Percentiles rank a stretch among this genome's conserved stretches.
Evolutionary conservation across 2,888 invertebrate species (phyloP).

Genomic region (Orthonychiurus folsomi): DNA sequence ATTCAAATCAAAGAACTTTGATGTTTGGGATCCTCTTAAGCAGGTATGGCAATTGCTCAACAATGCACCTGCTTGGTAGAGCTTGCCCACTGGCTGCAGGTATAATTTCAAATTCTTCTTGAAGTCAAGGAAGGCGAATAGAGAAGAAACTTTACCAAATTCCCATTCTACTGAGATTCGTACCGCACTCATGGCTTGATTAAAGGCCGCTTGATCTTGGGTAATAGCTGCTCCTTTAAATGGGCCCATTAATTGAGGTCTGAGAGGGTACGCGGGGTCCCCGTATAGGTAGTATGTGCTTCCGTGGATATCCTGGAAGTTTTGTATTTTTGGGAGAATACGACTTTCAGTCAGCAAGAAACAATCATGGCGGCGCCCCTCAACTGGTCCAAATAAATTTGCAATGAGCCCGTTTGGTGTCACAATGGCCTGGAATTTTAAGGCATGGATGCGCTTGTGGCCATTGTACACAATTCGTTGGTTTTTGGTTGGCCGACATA

Average conservation of each 20-base stretch:
- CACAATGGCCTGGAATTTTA: slow-evolving; percentile 14
- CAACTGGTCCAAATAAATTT: slow-evolving; percentile 11
- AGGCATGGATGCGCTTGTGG: slow-evolving; percentile 12
- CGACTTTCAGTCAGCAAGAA: slow-evolving; percentile 8
- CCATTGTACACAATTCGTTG: slow-evolving; percentile 10
- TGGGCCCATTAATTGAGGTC: neutral
- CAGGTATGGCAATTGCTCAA: too few species aligned
- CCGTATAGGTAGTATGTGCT: neutral
- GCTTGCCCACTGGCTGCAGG: too few species aligned
- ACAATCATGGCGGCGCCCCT: slow-evolving; percentile 11
- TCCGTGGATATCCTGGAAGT: neutral
- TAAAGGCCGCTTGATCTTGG: neutral
- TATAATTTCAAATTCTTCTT: too few species aligned
- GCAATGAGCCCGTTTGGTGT: slow-evolving; percentile 14
- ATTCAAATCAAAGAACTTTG: too few species aligned
- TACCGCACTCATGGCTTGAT: slow-evolving; percentile 3
- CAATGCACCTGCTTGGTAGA: too few species aligned
- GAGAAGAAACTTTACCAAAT: too few species aligned
- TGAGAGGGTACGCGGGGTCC: neutral
- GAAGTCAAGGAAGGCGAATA: too few species aligned
- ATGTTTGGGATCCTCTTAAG: too few species aligned
- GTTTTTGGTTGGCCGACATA: slow-evolving; percentile 6
- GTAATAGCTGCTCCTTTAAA: neutral
- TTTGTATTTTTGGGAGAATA: neutral
- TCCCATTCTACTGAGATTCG: too few species aligned